Evolutionary conservation across 2,797 vertebrate species (phyloP), one percentile per base, ranked within the genome.

Genomic region (Pithecia hirsuta): DNA sequence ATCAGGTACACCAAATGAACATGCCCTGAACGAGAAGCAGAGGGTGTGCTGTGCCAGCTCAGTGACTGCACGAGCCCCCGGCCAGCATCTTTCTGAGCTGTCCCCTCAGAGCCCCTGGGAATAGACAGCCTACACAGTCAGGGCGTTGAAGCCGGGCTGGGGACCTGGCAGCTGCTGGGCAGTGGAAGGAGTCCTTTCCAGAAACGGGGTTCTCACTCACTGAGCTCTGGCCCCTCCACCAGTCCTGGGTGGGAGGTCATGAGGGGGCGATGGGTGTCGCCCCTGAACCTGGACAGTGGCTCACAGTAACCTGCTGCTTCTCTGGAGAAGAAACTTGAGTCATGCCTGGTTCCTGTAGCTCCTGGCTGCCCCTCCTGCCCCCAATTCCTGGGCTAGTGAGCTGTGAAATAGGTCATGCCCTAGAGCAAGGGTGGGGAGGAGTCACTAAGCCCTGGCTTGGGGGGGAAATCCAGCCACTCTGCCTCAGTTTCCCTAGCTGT

Each of bases 401-500:
- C 84, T 36, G 33, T 33, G 28, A 19, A 85, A 19, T 80, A 52
- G 67, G 52, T 39, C 46, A 17, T 0, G 2, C 5, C 48, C 59
- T 50, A 48, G 55, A 74, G 33, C 84, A 57, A 94, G 57, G 7
- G 4, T 12, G 17, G 57, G 7, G 57, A 74, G 36, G 28, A 79
- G 41, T 52, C 52, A 36, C 39, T 28, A 4, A 57, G 2, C 30
- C 41, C 50, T 22, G 12, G 5, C 4, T 46, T 78, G 11, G 59
- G 30, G 30, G 5, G 74, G 15, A 36, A 17, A 17, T 7, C 41
- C 41, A 9, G 19, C 33, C 50, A 33, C n/a, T 6, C 70, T 94
- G 61, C 87, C 93, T 96, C 91, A 74, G 91, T 92, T 91, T 96
- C 87, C 90, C 84, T 48, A 15, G 36, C 85, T n/a, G 30, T 67